Conservation (phyloP, 2,888 invertebrate genomes). For the Amphipoea oculea region DNA sequence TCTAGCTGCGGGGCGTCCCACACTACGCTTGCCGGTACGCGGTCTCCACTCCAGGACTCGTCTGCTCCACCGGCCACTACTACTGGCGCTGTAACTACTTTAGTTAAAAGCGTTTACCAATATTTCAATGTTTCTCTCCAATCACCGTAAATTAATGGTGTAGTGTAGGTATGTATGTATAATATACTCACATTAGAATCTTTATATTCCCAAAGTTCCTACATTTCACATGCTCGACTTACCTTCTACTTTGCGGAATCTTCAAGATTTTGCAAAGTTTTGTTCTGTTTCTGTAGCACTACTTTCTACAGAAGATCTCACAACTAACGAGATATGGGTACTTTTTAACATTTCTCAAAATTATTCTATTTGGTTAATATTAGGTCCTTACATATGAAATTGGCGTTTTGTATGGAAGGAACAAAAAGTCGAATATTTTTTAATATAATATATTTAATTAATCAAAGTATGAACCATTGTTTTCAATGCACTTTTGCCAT, state of each 20-base stretch:
- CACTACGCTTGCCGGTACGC: too few relatives aligned
- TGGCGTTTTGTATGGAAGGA: too few relatives aligned
- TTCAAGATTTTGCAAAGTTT: too few relatives aligned
- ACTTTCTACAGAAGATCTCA: background rate
- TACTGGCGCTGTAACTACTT: too few relatives aligned
- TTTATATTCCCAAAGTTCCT: background rate
- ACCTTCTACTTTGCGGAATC: background rate
- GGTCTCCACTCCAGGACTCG: too few relatives aligned
- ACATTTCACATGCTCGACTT: background rate
- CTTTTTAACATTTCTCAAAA: background rate
- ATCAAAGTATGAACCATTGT: too few relatives aligned
- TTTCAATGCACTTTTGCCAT: too few relatives aligned
- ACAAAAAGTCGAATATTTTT: too few relatives aligned
- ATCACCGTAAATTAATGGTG: background rate
- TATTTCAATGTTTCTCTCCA: background rate
- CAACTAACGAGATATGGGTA: background rate
- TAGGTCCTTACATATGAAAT: too few relatives aligned
- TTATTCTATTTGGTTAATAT: background rate
- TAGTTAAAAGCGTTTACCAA: background rate
- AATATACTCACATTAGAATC: background rate
- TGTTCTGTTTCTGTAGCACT: background rate
- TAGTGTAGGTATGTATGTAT: background rate
- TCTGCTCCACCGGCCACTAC: too few relatives aligned
- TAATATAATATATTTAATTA: too few relatives aligned
- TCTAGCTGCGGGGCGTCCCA: too few relatives aligned